Evolutionary conservation across 2,113 vertebrate genomes (phyloP), one percentile per base, ranked within the genome.

Genomic region (Hystrix brachyura): DNA sequence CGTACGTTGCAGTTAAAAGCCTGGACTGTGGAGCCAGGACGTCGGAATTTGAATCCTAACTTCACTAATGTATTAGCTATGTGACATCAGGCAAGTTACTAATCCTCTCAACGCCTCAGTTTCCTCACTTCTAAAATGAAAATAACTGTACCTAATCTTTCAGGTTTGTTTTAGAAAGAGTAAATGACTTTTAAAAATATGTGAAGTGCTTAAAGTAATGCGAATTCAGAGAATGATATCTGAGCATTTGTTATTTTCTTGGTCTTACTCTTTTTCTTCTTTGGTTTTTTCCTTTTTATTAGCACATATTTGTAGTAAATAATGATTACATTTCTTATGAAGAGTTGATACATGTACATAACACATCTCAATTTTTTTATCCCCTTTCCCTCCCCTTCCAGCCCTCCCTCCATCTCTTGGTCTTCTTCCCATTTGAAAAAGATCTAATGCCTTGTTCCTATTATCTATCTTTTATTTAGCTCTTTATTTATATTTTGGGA

Each of bases 121-220:
- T 82, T 92, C 51, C 76, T 96, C 38, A 87, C 83, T 94, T 84
- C 21, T 80, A 69, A 90, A 84, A 71, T 92, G 38, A 93, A 84
- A 27, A 91, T 60, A 85, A 94, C 17, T 17, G 13, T 64, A 55
- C 21, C 51, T 38, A 79, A 34, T 14, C 9, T 86, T 43, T 85
- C 59, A 55, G 55, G 43, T 4, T 87, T 93, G 9, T 85, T 78
- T 90, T 88, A 90, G 67, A 97, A 91, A 90, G n/a, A 69, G 74
- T 84, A 78, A 94, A 53, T 87, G n/a, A 80, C 13, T 46, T 96
- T 71, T 87, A 34, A 29, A 86, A 96, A 65, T 87, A 84, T 19
- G 9, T 69, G 38, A 95, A 94, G 7, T 65, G 6, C 18, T 92
- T 87, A 74, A 91, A 82, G 34, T 83, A 82, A 81, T 82, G 11